A percentile compares a stretch with the other conserved stretches of the same genome.
phyloP scores from a whole-genome alignment of 1,140 invertebrate species.

The Musca domestica region DNA sequence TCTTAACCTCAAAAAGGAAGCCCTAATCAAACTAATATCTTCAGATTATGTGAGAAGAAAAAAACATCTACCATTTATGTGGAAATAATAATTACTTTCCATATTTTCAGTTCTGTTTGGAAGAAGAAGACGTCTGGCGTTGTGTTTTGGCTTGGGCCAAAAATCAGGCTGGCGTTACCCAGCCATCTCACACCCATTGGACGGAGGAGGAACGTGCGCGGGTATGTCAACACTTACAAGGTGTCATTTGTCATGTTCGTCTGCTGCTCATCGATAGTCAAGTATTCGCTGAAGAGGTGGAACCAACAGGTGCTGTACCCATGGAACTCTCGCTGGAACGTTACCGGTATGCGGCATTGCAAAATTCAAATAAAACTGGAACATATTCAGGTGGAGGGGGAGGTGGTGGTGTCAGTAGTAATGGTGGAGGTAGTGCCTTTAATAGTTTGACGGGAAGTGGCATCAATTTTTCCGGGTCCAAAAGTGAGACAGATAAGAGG shows the following conservation, averaged over 20 bases:
- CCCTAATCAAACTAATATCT: slow-evolving; percentile 83
- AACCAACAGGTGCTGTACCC: slow-evolving; percentile 88
- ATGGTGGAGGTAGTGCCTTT: slow-evolving; percentile 41
- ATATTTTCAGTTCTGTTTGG: slow-evolving; percentile 69
- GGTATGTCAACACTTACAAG: slow-evolving; percentile 79
- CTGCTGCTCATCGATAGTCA: slow-evolving; percentile 85
- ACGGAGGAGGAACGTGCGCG: slow-evolving; percentile 83
- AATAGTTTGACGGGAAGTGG: neutral
- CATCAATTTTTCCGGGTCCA: neutral
- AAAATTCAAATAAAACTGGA: slow-evolving; percentile 51
- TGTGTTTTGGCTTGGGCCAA: slow-evolving; percentile 87
- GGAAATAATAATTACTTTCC: neutral
- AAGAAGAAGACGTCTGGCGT: slow-evolving; percentile 91
- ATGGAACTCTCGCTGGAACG: slow-evolving; percentile 89
- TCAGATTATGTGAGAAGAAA: slow-evolving; percentile 77
- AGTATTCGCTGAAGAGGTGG: slow-evolving; percentile 92
- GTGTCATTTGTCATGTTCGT: slow-evolving; percentile 85
- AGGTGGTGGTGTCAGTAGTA: slow-evolving; percentile 48
- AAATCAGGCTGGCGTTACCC: slow-evolving; percentile 83
- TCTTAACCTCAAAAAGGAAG: slow-evolving; percentile 82
- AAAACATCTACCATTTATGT: neutral
- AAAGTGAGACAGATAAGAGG: slow-evolving; percentile 62
- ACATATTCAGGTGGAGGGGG: slow-evolving; percentile 55
- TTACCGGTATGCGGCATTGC: slow-evolving; percentile 81
- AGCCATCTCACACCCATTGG: slow-evolving; percentile 80